Base-by-base conservation (phyloP, 1,140 invertebrate genomes). In the Lineus longissimus region DNA sequence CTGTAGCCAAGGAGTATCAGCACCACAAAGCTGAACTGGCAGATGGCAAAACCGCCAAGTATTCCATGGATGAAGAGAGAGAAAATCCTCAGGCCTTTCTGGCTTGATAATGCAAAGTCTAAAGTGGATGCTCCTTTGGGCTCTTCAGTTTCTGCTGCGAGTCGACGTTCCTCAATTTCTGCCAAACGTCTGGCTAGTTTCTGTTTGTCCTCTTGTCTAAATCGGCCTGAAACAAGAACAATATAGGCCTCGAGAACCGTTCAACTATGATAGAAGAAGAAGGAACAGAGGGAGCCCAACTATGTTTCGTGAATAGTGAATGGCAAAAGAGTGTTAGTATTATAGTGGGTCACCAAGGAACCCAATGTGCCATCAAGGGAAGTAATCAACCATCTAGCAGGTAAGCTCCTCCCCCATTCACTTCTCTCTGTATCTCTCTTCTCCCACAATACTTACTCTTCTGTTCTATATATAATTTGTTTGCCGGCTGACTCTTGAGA, bases 381-480 rank as follows among this genome's bases (percentile, higher is more conserved):
- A n/a, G n/a, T n/a, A n/a, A n/a, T n/a, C n/a, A n/a, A n/a, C n/a
- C n/a, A n/a, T n/a, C n/a, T n/a, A n/a, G n/a, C n/a, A n/a, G n/a
- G n/a, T n/a, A n/a, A n/a, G n/a, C n/a, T n/a, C n/a, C n/a, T n/a
- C n/a, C n/a, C n/a, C n/a, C n/a, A n/a, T 15, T 36, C 33, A 15
- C 33, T 15, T 7, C 15, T 36, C 33, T 36, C 33, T 36, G 33
- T 36, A 15, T 4, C 15, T 36, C 15, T 7, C 6, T 15, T 4
- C 15, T 36, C 33, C 33, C 15, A 51, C 47, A 23, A 7, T 15
- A 70, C 71, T 68, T 63, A 76, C 76, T 66, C 51, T 69, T 72
- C 31, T 72, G 74, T 68, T 78, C 76, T 51, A 78, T 72, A 59
- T 72, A 78, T 51, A 78, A 68, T 64, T 76, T 76, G 9, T 73